phyloP scores from a whole-genome alignment of 2,113 vertebrate genomes.

The Callionymus lyra region DNA sequence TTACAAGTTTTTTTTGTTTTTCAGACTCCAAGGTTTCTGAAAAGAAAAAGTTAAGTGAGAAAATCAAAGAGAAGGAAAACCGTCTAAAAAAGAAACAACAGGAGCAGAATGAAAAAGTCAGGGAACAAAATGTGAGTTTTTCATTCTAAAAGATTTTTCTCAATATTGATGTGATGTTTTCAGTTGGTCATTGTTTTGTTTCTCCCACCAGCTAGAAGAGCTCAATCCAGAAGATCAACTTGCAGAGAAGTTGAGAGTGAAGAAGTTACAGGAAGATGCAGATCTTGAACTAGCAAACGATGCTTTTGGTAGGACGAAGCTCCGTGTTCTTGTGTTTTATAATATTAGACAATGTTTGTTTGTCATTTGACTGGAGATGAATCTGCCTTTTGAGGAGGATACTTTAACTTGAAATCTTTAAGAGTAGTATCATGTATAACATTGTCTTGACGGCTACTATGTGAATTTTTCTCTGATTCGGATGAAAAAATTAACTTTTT shows the following conservation, averaged over 20 bases:
- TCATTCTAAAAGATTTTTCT: too few relatives aligned
- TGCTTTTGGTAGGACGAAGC: constrained; percentile 76
- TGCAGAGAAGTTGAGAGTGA: constrained; percentile 82
- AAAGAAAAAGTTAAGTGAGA: constrained; percentile 93
- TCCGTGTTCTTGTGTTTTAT: background rate
- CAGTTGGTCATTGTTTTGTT: constrained; percentile 1
- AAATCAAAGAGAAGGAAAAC: constrained; percentile 94
- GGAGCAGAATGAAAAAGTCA: constrained; percentile 44
- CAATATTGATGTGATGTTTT: background rate
- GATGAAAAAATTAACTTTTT: too few relatives aligned
- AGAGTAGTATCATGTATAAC: too few relatives aligned
- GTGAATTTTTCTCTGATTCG: too few relatives aligned
- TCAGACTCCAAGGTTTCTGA: constrained; percentile 82
- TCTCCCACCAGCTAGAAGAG: constrained; percentile 43
- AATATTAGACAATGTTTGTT: background rate
- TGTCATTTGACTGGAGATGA: too few relatives aligned
- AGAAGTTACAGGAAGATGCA: constrained; percentile 88
- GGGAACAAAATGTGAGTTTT: constrained; percentile 67
- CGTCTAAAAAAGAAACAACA: constrained; percentile 84
- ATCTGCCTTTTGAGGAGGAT: too few relatives aligned
- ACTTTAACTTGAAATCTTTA: too few relatives aligned
- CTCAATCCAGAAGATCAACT: constrained; percentile 79
- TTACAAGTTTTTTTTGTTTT: constrained; percentile 2
- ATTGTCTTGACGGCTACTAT: too few relatives aligned
- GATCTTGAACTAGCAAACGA: constrained; percentile 92